Evolutionary conservation across 2,888 invertebrate species (phyloP), one percentile per base, ranked within the genome.

Genomic region (Hirtodrosophila confusa): DNA sequence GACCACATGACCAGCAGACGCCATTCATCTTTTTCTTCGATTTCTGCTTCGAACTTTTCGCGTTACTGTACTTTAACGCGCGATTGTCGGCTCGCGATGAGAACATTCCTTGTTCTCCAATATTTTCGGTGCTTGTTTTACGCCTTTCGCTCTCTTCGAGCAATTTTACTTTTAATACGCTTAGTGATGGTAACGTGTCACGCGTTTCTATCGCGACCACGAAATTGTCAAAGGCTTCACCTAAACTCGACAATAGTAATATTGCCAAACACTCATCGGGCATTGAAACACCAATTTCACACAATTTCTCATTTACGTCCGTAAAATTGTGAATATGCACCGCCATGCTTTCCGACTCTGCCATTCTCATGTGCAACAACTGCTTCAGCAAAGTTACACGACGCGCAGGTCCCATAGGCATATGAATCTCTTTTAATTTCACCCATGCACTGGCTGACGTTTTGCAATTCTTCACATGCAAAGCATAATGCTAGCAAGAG

Each of bases 101-200:
- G 10, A 17, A 23, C 23, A 40, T 23, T 9, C 23, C 23, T 23
- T 23, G 40, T 23, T 10, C 10, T 10, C 10, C 9, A 3, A 4
- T 10, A 10, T 40, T 10, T 2, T 4, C 23, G 3, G 39, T 39
- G n/a, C 8, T 17, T 4, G 10, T 10, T 41, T 37, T 12, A n/a
- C 41, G 24, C n/a, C 41, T 27, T 24, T 41, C 41, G 41, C 41
- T 24, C n/a, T 41, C 41, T 41, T 24, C 41, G 41, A 41, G 41
- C n/a, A 41, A 24, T 41, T 41, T 41, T 24, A 24, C 3, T 24
- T 41, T 41, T 4, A 24, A 10, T 0, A 24, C 40, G 6, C 40
- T 17, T 17, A 24, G 9, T 6, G 40, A 9, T 23, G 40, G 40
- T 23, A 40, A 23, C 17, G 40, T 10, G 23, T 40, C 40, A 1